These are phyloP conservation scores for Temnothorax longispinosus DNA, from an alignment of 1,140 invertebrate species.

Conservation along the genomic window DNA sequence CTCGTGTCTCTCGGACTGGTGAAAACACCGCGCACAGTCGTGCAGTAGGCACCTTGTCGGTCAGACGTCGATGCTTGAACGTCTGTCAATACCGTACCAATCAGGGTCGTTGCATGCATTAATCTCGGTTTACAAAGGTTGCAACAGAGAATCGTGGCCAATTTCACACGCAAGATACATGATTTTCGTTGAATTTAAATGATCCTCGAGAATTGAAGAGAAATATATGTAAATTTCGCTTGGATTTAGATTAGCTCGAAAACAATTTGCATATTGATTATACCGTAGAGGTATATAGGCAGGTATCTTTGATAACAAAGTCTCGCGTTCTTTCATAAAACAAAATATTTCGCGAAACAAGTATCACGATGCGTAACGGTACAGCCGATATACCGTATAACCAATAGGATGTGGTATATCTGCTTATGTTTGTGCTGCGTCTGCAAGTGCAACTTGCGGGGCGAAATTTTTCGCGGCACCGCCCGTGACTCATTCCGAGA, in stretches of 20 bases:
- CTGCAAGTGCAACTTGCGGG: background rate
- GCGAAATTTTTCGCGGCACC: constrained; percentile 6
- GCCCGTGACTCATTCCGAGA: constrained; percentile 14
- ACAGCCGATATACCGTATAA: constrained; percentile 44
- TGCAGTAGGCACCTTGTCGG: constrained; percentile 10
- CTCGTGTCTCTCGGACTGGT: constrained; percentile 31
- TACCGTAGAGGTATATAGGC: background rate
- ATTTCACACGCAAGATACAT: background rate
- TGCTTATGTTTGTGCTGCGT: no score
- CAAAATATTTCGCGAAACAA: constrained; percentile 24
- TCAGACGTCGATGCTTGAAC: background rate
- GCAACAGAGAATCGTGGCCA: background rate
- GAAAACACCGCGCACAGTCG: background rate
- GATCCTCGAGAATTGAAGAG: background rate
- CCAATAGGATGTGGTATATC: constrained; percentile 27
- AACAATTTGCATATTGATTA: constrained; percentile 5
- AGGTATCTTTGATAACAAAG: background rate
- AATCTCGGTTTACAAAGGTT: background rate
- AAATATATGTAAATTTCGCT: background rate
- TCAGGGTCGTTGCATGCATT: background rate
- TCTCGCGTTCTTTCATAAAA: background rate
- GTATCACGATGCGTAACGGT: constrained; percentile 48
- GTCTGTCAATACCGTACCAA: background rate
- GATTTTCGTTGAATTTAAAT: background rate
- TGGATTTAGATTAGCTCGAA: background rate